These are phyloP conservation scores for Rotaria magnacalcarata DNA, from an alignment of 2,888 invertebrate species.

Conservation along the genomic window DNA sequence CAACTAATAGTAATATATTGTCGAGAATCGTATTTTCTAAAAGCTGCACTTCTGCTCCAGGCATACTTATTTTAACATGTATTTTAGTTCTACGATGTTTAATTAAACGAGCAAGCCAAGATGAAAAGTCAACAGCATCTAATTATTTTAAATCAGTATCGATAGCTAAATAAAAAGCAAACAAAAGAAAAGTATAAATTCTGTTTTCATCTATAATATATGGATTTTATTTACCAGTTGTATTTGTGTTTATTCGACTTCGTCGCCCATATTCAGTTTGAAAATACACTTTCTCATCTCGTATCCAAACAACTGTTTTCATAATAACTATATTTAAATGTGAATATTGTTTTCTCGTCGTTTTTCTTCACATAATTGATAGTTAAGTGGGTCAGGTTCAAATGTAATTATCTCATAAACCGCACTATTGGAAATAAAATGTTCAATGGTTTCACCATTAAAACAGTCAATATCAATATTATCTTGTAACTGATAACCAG, in stretches of 20 bases:
- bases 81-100: neutral
- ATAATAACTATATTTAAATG: neutral
- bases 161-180: neutral
- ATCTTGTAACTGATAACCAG: neutral
- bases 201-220: no score
- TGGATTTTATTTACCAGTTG: neutral
- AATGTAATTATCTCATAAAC: neutral
- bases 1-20: neutral
- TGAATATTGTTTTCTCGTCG: neutral
- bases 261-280: neutral
- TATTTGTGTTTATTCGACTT: neutral
- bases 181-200: no score
- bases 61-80: neutral
- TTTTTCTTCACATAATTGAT: neutral
- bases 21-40: neutral
- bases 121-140: neutral
- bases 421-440: neutral
- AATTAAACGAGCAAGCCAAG: conserved; percentile 2
- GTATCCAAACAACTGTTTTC: neutral
- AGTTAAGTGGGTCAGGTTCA: neutral
- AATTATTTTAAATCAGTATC: neutral
- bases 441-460: neutral
- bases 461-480: neutral
- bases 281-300: neutral
- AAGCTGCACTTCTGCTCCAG: neutral